Evolutionary conservation across 2,113 vertebrate species (phyloP).

Genomic region (Labrus mixtus): DNA sequence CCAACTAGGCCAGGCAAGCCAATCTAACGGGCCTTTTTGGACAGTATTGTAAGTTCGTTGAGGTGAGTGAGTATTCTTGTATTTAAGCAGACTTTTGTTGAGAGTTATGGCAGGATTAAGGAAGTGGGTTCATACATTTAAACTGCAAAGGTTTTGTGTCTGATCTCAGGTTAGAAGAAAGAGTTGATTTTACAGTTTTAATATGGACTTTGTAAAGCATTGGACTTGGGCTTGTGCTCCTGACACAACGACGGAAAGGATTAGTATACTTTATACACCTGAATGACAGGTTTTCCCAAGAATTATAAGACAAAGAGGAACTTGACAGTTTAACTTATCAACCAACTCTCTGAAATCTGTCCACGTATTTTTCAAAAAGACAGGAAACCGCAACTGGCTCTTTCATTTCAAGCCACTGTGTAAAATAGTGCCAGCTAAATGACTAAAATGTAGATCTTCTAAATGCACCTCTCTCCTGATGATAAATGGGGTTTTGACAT

Average conservation of each 20-base stretch:
- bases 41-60: too few species aligned
- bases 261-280: neutral
- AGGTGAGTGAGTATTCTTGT: too few species aligned
- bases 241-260: neutral
- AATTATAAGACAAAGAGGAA: neutral
- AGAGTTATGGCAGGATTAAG: neutral
- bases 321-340: neutral
- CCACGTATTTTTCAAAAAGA: neutral
- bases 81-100: too few species aligned
- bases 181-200: neutral
- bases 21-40: too few species aligned
- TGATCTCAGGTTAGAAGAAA: neutral
- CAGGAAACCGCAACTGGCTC: neutral
- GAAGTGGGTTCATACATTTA: neutral
- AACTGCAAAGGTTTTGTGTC: neutral
- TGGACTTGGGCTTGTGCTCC: neutral
- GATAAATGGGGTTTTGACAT: slow-evolving; percentile 41
- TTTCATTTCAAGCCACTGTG: neutral
- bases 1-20: too few species aligned
- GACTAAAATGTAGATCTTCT: slow-evolving; percentile 51
- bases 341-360: slow-evolving; percentile 6
- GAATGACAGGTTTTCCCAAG: slow-evolving; percentile 3
- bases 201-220: neutral
- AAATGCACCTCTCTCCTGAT: slow-evolving; percentile 21
- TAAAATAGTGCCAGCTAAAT: slow-evolving; percentile 20